Evolutionary conservation across 2,888 invertebrate species (phyloP).

Genomic region (Notodonta dromedarius): DNA sequence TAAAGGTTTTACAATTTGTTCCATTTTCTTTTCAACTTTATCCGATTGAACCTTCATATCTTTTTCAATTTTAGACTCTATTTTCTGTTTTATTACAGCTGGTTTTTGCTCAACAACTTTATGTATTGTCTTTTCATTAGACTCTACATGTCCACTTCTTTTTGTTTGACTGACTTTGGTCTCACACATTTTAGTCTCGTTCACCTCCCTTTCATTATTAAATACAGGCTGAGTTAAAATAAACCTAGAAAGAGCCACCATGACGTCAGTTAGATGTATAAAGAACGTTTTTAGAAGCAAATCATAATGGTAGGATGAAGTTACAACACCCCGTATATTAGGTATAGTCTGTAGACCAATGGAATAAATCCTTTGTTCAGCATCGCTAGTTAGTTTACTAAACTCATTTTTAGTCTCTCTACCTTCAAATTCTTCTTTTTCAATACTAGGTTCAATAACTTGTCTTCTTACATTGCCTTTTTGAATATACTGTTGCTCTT

Average conservation of each 20-base stretch:
- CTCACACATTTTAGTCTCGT: constrained; percentile 14
- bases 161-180: constrained; percentile 9
- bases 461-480: constrained; percentile 24
- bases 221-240: constrained; percentile 60
- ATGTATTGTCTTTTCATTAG: constrained; percentile 11
- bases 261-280: constrained; percentile 75
- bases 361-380: constrained; percentile 61
- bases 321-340: constrained; percentile 60
- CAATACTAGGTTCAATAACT: constrained; percentile 20
- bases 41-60: constrained; percentile 22
- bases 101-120: constrained; percentile 16
- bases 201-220: constrained; percentile 15
- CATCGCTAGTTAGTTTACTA: constrained; percentile 19
- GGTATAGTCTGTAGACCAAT: constrained; percentile 72
- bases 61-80: constrained; percentile 25
- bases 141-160: constrained; percentile 17
- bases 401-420: constrained; percentile 24
- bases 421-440: constrained; percentile 33
- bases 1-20: constrained; percentile 21
- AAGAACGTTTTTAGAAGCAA: constrained; percentile 74
- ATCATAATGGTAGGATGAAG: constrained; percentile 65
- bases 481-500: constrained; percentile 11
- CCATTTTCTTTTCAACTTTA: constrained; percentile 26
- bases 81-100: constrained; percentile 25
- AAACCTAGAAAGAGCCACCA: constrained; percentile 74